Evolutionary conservation across 2,113 vertebrate genomes (phyloP), one percentile per base, ranked within the genome.

Genomic region (Gasterosteus nipponicus): DNA sequence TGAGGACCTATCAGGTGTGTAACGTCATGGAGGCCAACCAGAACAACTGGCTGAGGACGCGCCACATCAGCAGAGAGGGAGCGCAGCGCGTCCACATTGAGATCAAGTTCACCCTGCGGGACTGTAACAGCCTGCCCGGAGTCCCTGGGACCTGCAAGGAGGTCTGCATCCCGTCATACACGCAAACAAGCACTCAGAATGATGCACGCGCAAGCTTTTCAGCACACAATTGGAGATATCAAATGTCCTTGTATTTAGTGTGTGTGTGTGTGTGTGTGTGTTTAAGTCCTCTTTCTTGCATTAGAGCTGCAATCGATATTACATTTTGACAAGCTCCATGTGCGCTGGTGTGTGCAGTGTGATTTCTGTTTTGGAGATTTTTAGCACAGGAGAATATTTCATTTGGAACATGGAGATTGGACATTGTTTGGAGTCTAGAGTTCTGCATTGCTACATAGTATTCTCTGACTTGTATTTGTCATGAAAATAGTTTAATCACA

Each of bases 111-210:
- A 96, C 95, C 31, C 89, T 96, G 73, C 92, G 95, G 59, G 95
- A 96, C 92, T 96, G 95, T 66, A 95, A 95, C 87, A 96, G 95
- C 80, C 90, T 96, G 73, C 95, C 95, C 0, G 95, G 94, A 16
- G 94, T 95, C 35, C 93, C 94, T 0, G 94, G 95, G 22, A 96
- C 94, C 80, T 96, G 95, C 89, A 96, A 95, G 88, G 95, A 95
- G 92, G 92, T 92, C 56, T 38, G 85, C 14, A 64, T 58, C 72
- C 63, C 14, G 10, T n/a, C 14, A 46, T 1, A 22, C 29, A 70
- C 14, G 47, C 41, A 46, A n/a, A 42, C 60, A 22, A 5, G 5
- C 38, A 73, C 35, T 46, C 33, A 8, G 3, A 49, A 38, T 54
- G 12, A 68, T 19, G 63, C 12, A 65, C 14, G 47, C 49, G 44